These are phyloP conservation scores for Campoplex nolae DNA, from an alignment of 2,888 invertebrate species.

Conservation along the genomic window DNA sequence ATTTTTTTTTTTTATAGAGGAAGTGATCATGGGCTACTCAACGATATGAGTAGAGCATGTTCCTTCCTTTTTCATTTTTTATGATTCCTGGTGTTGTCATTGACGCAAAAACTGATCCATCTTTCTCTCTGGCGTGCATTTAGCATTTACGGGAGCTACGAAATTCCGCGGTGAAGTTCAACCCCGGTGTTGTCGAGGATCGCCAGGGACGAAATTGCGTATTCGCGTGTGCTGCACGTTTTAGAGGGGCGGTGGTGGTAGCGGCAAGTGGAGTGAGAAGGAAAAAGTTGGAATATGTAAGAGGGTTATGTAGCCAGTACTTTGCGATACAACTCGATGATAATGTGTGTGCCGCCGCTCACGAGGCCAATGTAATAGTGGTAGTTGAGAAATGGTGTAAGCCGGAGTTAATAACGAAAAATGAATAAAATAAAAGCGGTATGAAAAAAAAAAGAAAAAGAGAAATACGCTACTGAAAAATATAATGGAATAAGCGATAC, in stretches of 20 bases:
- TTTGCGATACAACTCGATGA: constrained; percentile 54
- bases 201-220: constrained; percentile 64
- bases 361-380: constrained; percentile 44
- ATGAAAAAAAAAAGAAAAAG: not conserved
- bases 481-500: constrained; percentile 63
- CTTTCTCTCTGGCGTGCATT: constrained; percentile 10
- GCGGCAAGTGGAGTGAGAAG: constrained; percentile 7
- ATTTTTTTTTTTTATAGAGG: not conserved
- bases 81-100: not conserved
- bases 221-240: constrained; percentile 62
- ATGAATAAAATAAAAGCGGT: constrained; percentile 33
- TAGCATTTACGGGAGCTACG: constrained; percentile 17
- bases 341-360: constrained; percentile 42
- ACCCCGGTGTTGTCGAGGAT: constrained; percentile 38
- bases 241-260: not conserved
- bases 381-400: constrained; percentile 41
- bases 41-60: not conserved
- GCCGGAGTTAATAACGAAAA: constrained; percentile 43
- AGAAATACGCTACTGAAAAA: constrained; percentile 45
- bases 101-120: constrained; percentile 21
- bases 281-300: constrained; percentile 50
- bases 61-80: not conserved
- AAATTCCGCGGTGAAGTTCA: constrained; percentile 52
- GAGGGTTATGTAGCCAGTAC: constrained; percentile 60
- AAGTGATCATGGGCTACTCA: not conserved